A percentile compares a stretch with the other conserved stretches of the same genome.
Conservation (phyloP, 2,888 invertebrate species). For the Acronicta aceris region DNA sequence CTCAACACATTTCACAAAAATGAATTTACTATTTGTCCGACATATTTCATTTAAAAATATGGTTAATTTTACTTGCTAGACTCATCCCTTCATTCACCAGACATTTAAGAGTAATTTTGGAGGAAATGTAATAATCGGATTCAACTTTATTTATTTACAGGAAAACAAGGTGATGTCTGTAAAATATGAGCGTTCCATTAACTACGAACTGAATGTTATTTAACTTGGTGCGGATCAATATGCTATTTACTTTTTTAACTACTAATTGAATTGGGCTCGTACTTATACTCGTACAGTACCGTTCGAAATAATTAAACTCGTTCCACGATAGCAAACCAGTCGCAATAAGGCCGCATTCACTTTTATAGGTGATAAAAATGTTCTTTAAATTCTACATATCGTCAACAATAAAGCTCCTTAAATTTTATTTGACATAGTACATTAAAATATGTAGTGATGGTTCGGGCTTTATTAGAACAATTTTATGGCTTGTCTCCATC, state of each 20-base stretch:
- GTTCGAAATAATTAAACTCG: conserved; percentile 78
- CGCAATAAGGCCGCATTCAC: conserved; percentile 60
- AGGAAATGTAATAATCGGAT: conserved; percentile 35
- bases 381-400: conserved; percentile 56
- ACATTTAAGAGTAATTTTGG: background rate
- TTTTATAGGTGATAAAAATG: conserved; percentile 74
- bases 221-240: conserved; percentile 61
- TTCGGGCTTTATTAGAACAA: conserved; percentile 67
- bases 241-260: conserved; percentile 73
- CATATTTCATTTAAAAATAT: background rate
- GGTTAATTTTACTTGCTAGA: background rate
- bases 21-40: background rate
- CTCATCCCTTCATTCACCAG: background rate
- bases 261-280: conserved; percentile 77
- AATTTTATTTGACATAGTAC: conserved; percentile 60
- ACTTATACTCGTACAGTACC: conserved; percentile 70
- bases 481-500: conserved; percentile 67
- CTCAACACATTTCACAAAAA: background rate
- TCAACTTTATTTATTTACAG: conserved; percentile 38
- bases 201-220: conserved; percentile 42
- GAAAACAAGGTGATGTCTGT: conserved; percentile 35
- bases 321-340: conserved; percentile 59
- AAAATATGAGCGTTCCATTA: conserved; percentile 55
- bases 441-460: conserved; percentile 69
- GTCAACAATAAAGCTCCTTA: conserved; percentile 53